A percentile compares a stretch with the other conserved stretches of the same genome.
Evolutionary conservation across 2,113 vertebrate genomes (phyloP).

Genomic region (Suncus etruscus): DNA sequence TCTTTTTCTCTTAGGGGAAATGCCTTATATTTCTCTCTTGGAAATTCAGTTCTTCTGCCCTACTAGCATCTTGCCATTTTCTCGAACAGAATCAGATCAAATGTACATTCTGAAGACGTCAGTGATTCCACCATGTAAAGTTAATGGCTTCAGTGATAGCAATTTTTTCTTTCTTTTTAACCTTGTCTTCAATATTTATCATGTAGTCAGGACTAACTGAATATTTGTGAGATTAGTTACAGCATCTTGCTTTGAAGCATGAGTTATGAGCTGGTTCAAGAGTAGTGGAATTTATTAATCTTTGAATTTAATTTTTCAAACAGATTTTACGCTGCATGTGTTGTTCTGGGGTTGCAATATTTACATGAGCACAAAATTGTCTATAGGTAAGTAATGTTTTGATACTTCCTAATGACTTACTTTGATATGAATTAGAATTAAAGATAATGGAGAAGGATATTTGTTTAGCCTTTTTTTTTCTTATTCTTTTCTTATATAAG

Average conservation of each 20-base stretch:
- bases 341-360: conserved; percentile 98
- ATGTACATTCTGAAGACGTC: not conserved
- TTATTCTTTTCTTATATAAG: conserved; percentile 53
- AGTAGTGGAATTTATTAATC: conserved; percentile 62
- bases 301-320: conserved; percentile 75
- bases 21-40: not conserved
- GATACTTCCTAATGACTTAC: conserved; percentile 37
- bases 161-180: conserved; percentile 40
- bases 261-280: conserved; percentile 54
- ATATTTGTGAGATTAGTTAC: conserved; percentile 49
- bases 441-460: conserved; percentile 52
- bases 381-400: conserved; percentile 93
- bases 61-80: conserved; percentile 6
- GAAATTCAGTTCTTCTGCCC: conserved; percentile 16
- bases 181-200: conserved; percentile 1
- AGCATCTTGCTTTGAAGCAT: conserved; percentile 54
- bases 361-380: conserved; percentile 99
- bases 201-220: conserved; percentile 48
- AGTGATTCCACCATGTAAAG: not conserved
- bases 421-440: conserved; percentile 50
- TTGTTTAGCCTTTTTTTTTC: conserved; percentile 31
- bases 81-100: not conserved
- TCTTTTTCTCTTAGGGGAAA: not conserved
- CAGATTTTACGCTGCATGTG: conserved; percentile 98
- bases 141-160: not conserved